Conservation (phyloP, 2,797 vertebrate genomes). For the Naso thynnoides region DNA sequence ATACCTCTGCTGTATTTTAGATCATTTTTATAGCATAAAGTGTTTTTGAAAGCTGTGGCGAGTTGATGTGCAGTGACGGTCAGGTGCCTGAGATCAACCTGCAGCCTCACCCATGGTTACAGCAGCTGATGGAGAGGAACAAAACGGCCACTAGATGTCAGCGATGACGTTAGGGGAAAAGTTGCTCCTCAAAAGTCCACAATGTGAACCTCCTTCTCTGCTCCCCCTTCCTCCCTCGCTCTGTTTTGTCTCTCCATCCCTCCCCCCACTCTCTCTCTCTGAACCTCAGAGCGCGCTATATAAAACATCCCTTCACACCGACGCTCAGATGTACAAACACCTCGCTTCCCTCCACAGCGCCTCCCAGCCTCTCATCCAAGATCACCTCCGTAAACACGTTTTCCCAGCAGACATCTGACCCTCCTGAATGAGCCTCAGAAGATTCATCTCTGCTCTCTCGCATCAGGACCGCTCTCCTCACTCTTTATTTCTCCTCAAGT, state of each 20-base stretch:
- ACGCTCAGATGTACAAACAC: conserved; percentile 73
- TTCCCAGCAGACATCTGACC: conserved; percentile 52
- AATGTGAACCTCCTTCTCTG: conserved; percentile 46
- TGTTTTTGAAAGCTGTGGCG: no score
- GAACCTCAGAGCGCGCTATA: conserved; percentile 65
- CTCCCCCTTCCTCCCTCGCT: conserved; percentile 20
- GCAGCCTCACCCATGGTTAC: background rate
- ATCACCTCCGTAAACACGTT: conserved; percentile 1
- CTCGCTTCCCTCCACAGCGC: conserved; percentile 42
- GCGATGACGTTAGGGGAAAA: conserved; percentile 59
- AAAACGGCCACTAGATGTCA: conserved; percentile 75
- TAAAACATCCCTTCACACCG: conserved; percentile 74
- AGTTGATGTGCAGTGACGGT: no score
- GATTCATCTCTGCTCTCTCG: conserved; percentile 40
- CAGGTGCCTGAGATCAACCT: no score
- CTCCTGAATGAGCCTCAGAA: conserved; percentile 65
- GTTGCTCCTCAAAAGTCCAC: conserved; percentile 70
- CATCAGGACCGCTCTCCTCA: conserved; percentile 50
- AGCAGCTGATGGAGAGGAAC: background rate
- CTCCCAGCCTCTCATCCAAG: conserved; percentile 30
- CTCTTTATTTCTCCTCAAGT: conserved; percentile 58
- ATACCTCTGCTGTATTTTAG: no score
- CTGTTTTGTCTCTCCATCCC: conserved; percentile 44
- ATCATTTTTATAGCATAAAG: no score
- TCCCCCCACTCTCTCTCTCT: conserved; percentile 38